These are phyloP conservation scores for Pangasius macronema DNA, from an alignment of 2,797 vertebrate genomes.

Conservation along the genomic window DNA sequence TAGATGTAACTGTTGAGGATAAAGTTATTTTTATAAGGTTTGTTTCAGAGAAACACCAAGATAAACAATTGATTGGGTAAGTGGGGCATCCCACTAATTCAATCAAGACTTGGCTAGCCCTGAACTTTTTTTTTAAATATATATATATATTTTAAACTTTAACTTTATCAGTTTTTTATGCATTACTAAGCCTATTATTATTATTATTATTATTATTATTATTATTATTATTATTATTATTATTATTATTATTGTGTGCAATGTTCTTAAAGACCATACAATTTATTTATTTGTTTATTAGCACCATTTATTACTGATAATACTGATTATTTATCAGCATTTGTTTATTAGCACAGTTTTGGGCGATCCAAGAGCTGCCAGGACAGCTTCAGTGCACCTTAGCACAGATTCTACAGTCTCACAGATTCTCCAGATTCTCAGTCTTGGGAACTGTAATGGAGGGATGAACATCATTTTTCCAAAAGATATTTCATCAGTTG, in stretches of 20 bases:
- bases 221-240: too few species aligned
- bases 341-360: neutral
- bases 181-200: neutral
- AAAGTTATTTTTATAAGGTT: neutral
- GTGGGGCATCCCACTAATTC: neutral
- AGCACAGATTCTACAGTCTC: neutral
- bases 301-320: too few species aligned
- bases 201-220: neutral
- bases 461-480: neutral
- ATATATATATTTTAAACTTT: neutral
- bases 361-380: neutral
- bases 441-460: neutral
- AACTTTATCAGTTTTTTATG: neutral
- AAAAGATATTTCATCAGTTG: neutral
- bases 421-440: neutral
- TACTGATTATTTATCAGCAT: too few species aligned
- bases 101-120: neutral
- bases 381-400: neutral
- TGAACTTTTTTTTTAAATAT: neutral
- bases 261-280: neutral
- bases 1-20: neutral
- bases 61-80: slow-evolving; percentile 8
- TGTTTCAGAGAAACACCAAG: slow-evolving; percentile 5
- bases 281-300: neutral
- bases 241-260: too few species aligned